A percentile compares a stretch with the other conserved stretches of the same genome.
Conservation (phyloP, 2,797 vertebrate species). For the Sebastes kiyomatsui region DNA sequence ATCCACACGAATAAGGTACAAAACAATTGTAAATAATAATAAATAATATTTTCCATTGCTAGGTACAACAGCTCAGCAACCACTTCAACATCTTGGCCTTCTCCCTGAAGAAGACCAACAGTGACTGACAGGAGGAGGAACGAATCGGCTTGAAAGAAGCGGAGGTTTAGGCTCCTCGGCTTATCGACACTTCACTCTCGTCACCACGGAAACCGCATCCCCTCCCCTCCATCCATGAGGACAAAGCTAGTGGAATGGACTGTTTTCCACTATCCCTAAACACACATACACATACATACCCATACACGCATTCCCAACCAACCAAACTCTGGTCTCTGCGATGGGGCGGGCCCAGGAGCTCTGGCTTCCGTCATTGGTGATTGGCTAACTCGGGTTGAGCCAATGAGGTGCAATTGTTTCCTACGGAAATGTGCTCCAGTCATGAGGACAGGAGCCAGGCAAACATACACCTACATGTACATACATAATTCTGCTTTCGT, state of each 20-base stretch:
- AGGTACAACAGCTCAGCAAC: conserved; percentile 94
- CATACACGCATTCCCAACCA: conserved; percentile 15
- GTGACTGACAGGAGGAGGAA: conserved; percentile 96
- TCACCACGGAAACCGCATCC: conserved; percentile 84
- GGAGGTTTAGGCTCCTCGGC: conserved; percentile 86
- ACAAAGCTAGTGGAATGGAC: conserved; percentile 59
- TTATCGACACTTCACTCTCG: conserved; percentile 87
- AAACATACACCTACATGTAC: conserved; percentile 22
- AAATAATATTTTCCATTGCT: neutral
- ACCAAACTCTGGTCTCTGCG: conserved; percentile 22
- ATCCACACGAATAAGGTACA: neutral
- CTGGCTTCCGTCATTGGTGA: conserved; percentile 68
- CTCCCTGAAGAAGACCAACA: conserved; percentile 91
- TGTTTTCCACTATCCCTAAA: conserved; percentile 22
- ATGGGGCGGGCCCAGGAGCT: conserved; percentile 46
- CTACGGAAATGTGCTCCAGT: conserved; percentile 86
- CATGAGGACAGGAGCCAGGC: conserved; percentile 62
- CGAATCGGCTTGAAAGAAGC: conserved; percentile 86
- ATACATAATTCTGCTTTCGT: conserved; percentile 44
- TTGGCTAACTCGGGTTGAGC: conserved; percentile 67
- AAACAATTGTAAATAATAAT: neutral
- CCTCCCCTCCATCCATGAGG: conserved; percentile 55
- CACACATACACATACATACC: conserved; percentile 10
- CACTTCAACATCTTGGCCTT: conserved; percentile 96
- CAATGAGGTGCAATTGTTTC: conserved; percentile 84